phyloP scores from a whole-genome alignment of 2,888 invertebrate species.

The Maniola hyperantus region DNA sequence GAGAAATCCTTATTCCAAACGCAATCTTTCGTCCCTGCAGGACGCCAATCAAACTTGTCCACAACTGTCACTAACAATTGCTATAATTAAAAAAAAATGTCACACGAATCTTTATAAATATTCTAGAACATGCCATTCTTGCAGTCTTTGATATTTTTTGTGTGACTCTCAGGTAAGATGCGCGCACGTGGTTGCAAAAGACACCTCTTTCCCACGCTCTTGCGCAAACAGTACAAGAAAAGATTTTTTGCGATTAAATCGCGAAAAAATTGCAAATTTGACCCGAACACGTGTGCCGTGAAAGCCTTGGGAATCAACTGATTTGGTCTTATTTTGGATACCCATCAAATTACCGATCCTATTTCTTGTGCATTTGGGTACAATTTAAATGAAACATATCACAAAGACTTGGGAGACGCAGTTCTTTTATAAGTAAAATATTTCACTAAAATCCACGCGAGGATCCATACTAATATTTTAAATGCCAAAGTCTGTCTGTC shows the following conservation, averaged over 20 bases:
- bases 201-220: slow-evolving; percentile 64
- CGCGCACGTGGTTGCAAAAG: slow-evolving; percentile 55
- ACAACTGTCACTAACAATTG: slow-evolving; percentile 46
- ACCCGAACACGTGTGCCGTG: slow-evolving; percentile 62
- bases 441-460: no score
- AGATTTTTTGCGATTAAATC: slow-evolving; percentile 57
- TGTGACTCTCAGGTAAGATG: slow-evolving; percentile 56
- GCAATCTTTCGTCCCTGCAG: slow-evolving; percentile 25
- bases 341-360: slow-evolving; percentile 39
- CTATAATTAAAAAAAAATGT: slow-evolving; percentile 43
- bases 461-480: no score
- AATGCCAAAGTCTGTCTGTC: no score
- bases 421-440: background rate
- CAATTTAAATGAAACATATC: background rate
- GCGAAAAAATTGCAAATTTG: slow-evolving; percentile 59
- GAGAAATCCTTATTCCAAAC: slow-evolving; percentile 1
- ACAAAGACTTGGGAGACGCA: slow-evolving; percentile 21
- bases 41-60: slow-evolving; percentile 53
- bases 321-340: slow-evolving; percentile 40
- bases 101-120: slow-evolving; percentile 13
- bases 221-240: slow-evolving; percentile 60
- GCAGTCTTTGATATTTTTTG: slow-evolving; percentile 42
- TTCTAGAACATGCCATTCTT: slow-evolving; percentile 15
- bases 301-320: slow-evolving; percentile 71
- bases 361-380: slow-evolving; percentile 20